A percentile compares a stretch with the other conserved stretches of the same genome.
These are phyloP conservation scores for Trichomycterus rosablanca DNA, from an alignment of 2,113 vertebrate genomes.

Conservation along the genomic window DNA sequence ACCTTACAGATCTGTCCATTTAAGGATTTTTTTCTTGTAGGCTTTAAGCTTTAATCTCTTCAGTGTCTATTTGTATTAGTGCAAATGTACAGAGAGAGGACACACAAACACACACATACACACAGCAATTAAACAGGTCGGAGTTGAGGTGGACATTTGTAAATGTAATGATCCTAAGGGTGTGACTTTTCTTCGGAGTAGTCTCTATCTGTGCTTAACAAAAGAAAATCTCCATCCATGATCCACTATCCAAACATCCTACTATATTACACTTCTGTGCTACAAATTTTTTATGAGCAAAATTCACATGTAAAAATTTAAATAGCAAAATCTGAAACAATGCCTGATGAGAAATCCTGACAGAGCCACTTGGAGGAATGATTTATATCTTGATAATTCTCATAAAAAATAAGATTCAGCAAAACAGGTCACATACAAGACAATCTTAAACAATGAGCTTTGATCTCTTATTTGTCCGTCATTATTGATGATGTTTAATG, in stretches of 20 bases:
- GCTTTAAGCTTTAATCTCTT: conserved; percentile 21
- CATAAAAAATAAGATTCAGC: conserved; percentile 17
- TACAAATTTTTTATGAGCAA: conserved; percentile 6
- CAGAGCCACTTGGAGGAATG: conserved; percentile 1
- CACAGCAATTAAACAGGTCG: background rate
- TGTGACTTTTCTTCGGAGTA: background rate
- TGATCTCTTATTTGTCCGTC: conserved; percentile 20
- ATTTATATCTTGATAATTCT: conserved; percentile 19
- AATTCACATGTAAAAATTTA: conserved; percentile 1
- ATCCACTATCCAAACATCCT: background rate
- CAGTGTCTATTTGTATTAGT: conserved; percentile 41
- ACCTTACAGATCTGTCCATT: background rate
- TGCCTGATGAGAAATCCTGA: conserved; percentile 15
- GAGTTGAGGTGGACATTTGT: too few relatives aligned
- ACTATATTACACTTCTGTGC: background rate
- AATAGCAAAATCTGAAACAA: conserved; percentile 11
- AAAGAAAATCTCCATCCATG: conserved; percentile 6
- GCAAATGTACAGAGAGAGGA: conserved; percentile 41
- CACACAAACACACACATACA: conserved; percentile 17
- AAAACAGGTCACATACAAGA: conserved; percentile 8
- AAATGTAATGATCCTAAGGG: conserved; percentile 1
- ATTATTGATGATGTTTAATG: background rate
- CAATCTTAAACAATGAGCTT: background rate
- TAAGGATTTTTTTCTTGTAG: background rate
- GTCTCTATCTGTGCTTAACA: background rate